Evolutionary conservation across 2,797 vertebrate species (phyloP).

Genomic region (Vespertilio murinus): DNA sequence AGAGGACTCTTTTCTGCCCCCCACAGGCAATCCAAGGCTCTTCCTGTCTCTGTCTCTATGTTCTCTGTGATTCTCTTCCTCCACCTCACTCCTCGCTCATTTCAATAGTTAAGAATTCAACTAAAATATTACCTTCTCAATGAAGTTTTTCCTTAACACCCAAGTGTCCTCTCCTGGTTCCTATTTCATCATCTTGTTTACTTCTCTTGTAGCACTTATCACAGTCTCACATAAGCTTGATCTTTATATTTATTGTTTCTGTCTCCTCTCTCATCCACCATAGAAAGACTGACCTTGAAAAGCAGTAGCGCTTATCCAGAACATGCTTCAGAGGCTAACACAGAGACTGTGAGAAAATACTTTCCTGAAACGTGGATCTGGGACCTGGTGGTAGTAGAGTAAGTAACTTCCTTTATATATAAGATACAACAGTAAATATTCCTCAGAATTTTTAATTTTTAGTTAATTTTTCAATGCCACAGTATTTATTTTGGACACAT

Average conservation of each 20-base stretch:
- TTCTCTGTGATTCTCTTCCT: neutral
- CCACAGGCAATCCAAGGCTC: neutral
- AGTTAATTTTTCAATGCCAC: neutral
- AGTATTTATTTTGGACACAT: neutral
- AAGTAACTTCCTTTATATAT: slow-evolving; percentile 59
- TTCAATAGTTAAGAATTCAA: neutral
- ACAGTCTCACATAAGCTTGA: neutral
- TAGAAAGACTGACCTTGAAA: fast-evolving
- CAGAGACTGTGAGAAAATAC: slow-evolving; percentile 79
- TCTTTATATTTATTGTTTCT: slow-evolving; percentile 42
- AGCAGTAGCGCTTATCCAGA: fast-evolving
- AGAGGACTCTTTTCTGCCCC: neutral
- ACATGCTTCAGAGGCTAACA: fast-evolving
- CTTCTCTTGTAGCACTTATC: neutral
- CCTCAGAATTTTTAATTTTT: neutral
- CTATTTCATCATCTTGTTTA: neutral
- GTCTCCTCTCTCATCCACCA: neutral
- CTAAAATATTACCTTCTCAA: neutral
- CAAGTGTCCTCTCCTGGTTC: neutral
- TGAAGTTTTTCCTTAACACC: neutral
- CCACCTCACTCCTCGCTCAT: neutral
- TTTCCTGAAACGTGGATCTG: slow-evolving; percentile 88
- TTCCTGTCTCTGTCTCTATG: neutral
- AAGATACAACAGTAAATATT: neutral
- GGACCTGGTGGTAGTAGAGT: slow-evolving; percentile 77